phyloP scores from a whole-genome alignment of 2,113 vertebrate genomes.

The Chlamydotis undulata region DNA sequence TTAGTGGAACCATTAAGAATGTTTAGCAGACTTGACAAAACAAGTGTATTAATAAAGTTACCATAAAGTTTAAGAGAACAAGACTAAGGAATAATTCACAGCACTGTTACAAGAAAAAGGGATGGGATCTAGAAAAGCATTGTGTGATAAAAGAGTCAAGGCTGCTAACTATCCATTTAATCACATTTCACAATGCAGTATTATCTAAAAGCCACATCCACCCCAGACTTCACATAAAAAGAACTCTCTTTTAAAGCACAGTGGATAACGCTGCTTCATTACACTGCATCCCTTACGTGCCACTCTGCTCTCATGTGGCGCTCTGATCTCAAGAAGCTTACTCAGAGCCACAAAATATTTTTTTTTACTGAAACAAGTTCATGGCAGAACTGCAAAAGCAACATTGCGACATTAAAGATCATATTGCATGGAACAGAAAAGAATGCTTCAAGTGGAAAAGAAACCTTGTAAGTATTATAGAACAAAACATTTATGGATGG shows the following conservation, averaged over 20 bases:
- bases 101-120: background rate
- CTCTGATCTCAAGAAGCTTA: background rate
- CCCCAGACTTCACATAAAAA: background rate
- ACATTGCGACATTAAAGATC: background rate
- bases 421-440: background rate
- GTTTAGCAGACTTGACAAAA: background rate
- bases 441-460: background rate
- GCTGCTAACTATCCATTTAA: background rate
- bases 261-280: background rate
- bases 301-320: background rate
- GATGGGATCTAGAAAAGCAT: background rate
- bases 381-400: background rate
- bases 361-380: background rate
- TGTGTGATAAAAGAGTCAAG: background rate
- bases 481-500: background rate
- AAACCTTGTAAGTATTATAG: background rate
- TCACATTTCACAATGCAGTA: background rate
- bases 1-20: background rate
- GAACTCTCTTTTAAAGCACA: background rate
- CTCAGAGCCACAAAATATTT: background rate
- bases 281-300: fast-evolving
- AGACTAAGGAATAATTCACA: background rate
- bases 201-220: background rate
- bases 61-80: background rate
- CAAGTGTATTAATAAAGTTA: background rate